A percentile compares a stretch with the other conserved stretches of the same genome.
Conservation (phyloP, 2,888 invertebrate genomes). For the Drosophila nigricruria region DNA sequence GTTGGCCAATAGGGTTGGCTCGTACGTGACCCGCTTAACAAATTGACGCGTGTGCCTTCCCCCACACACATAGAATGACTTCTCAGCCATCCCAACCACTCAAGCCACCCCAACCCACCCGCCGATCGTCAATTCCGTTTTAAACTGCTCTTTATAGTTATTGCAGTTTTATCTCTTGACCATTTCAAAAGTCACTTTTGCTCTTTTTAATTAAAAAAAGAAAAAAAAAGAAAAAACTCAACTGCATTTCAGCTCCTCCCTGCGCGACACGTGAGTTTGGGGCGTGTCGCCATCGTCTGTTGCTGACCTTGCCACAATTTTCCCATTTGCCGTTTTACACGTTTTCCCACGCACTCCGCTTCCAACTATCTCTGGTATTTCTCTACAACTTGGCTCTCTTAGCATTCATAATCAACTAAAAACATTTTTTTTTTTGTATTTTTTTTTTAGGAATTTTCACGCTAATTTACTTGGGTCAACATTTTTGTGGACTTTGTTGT, state of each 20-base stretch:
- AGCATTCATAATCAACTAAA: constrained; percentile 23
- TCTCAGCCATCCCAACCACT: neutral
- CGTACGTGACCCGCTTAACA: constrained; percentile 76
- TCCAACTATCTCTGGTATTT: constrained; percentile 14
- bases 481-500: constrained; percentile 27
- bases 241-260: constrained; percentile 52
- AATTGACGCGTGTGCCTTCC: constrained; percentile 69
- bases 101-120: neutral
- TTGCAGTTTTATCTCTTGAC: constrained; percentile 75
- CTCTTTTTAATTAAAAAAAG: constrained; percentile 72
- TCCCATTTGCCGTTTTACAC: constrained; percentile 33
- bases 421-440: constrained; percentile 5
- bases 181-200: constrained; percentile 72
- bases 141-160: constrained; percentile 71
- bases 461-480: constrained; percentile 56
- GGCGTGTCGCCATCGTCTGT: constrained; percentile 43
- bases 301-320: constrained; percentile 40
- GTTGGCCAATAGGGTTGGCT: constrained; percentile 32
- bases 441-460: constrained; percentile 44
- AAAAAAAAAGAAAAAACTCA: constrained; percentile 48
- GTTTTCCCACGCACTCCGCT: constrained; percentile 54
- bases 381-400: constrained; percentile 11
- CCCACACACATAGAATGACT: neutral
- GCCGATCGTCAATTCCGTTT: constrained; percentile 42
- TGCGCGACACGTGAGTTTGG: constrained; percentile 46